phyloP scores from a whole-genome alignment of 2,797 vertebrate species.

The Rhincodon typus region DNA sequence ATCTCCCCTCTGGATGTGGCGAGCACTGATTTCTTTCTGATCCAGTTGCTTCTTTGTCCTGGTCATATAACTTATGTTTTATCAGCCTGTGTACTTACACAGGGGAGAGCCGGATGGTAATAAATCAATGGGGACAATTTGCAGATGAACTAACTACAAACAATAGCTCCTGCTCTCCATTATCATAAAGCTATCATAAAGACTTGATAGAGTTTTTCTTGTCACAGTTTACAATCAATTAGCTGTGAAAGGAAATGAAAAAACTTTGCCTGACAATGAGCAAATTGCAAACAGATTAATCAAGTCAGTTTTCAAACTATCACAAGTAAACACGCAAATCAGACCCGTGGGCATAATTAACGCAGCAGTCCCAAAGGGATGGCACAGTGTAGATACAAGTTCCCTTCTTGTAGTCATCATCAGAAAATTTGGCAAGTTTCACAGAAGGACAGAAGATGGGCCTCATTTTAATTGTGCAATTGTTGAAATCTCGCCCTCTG shows the following conservation, averaged over 20 bases:
- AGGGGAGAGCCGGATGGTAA: not conserved
- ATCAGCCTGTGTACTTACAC: not conserved
- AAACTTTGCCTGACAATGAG: not conserved
- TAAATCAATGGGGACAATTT: slow-evolving; percentile 4
- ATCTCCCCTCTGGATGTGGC: not conserved
- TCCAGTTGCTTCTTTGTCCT: not conserved
- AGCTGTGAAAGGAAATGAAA: not conserved
- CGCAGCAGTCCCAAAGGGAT: not conserved
- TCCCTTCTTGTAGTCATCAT: not conserved
- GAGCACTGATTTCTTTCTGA: not conserved
- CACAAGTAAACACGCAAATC: not conserved
- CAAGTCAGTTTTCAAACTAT: not conserved
- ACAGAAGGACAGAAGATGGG: not conserved
- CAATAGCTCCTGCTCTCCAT: not conserved
- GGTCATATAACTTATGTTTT: not conserved
- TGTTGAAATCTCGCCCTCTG: not conserved
- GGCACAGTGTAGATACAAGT: not conserved
- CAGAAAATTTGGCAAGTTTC: too few species aligned
- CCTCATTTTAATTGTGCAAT: not conserved
- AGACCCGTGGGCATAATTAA: not conserved
- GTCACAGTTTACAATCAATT: not conserved
- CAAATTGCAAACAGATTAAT: not conserved
- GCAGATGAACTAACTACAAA: not conserved
- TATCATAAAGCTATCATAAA: not conserved
- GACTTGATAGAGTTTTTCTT: not conserved